Percentiles rank a stretch among this genome's conserved stretches.
These are phyloP conservation scores for Lamellibrachia columna DNA, from an alignment of 2,888 invertebrate species.

Conservation along the genomic window DNA sequence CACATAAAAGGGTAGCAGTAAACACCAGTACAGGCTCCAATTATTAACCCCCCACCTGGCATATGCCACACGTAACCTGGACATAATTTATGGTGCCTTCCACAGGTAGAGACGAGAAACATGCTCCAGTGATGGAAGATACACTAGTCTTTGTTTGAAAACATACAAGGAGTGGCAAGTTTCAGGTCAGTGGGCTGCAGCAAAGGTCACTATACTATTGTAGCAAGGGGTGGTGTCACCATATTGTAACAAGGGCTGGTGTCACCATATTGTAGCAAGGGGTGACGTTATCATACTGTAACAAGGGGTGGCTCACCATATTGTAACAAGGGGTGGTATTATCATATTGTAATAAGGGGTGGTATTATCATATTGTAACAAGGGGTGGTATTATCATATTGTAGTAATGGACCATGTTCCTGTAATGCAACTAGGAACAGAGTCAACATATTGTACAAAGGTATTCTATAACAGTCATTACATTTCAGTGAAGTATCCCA, in stretches of 20 bases:
- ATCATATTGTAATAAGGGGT: neutral
- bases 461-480: too few relatives aligned
- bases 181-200: neutral
- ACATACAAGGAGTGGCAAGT: neutral
- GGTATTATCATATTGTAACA: neutral
- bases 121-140: neutral
- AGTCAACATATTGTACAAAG: neutral
- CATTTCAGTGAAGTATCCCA: too few relatives aligned
- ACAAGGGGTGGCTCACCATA: neutral
- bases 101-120: neutral
- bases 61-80: neutral
- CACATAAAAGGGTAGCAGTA: conserved; percentile 5
- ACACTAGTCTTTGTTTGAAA: neutral
- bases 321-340: neutral
- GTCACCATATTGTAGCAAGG: neutral
- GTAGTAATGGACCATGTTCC: neutral
- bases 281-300: neutral
- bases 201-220: neutral
- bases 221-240: neutral
- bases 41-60: neutral
- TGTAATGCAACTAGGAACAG: neutral
- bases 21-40: neutral
- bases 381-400: neutral
- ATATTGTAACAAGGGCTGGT: neutral
- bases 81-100: neutral